Conservation (phyloP, 2,888 invertebrate species). For the Globia sparganii region DNA sequence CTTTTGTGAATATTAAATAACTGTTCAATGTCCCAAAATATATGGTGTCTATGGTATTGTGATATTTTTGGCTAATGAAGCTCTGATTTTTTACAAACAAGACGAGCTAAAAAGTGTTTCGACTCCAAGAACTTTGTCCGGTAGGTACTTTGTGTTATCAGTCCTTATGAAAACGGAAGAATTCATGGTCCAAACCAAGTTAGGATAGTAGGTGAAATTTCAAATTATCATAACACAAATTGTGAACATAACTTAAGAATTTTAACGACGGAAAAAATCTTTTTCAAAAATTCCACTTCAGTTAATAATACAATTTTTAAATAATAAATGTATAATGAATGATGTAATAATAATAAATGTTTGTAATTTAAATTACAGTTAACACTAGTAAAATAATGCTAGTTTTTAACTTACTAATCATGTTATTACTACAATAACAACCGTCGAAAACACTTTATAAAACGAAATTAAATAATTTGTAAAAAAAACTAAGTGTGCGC, state of each 20-base stretch:
- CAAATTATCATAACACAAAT: conserved; percentile 23
- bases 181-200: conserved; percentile 18
- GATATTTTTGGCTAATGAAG: background rate
- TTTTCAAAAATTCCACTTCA: background rate
- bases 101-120: background rate
- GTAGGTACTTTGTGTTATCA: conserved; percentile 35
- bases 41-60: background rate
- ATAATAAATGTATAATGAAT: no score
- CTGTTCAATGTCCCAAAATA: conserved; percentile 27
- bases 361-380: background rate
- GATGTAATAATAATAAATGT: no score
- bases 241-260: conserved; percentile 5
- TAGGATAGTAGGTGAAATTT: background rate
- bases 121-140: background rate
- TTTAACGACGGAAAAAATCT: background rate
- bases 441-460: background rate
- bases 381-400: background rate
- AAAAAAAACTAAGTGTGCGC: conserved; percentile 38
- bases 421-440: background rate
- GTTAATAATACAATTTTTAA: no score
- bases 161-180: conserved; percentile 34
- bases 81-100: conserved; percentile 3
- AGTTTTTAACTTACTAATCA: background rate
- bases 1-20: conserved; percentile 63
- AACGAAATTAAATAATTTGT: background rate